A percentile compares a stretch with the other conserved stretches of the same genome.
These are phyloP conservation scores for Miltochrista miniata DNA, from an alignment of 2,888 invertebrate species.

Conservation along the genomic window DNA sequence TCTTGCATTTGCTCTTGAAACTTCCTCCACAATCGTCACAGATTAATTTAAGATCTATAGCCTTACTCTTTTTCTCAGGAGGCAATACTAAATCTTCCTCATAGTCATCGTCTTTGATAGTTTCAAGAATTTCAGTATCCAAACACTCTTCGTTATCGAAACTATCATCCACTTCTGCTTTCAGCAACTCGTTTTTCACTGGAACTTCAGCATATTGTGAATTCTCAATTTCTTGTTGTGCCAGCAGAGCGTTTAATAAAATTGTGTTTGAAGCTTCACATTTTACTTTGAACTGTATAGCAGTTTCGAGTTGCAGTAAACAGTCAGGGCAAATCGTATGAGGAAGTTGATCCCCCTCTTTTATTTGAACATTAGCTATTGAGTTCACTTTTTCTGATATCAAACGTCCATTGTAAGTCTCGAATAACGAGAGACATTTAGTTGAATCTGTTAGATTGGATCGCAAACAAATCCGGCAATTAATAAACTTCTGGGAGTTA, in stretches of 20 bases:
- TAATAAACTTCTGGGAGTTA: not conserved
- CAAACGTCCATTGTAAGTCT: slow-evolving; percentile 50
- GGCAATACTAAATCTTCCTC: not conserved
- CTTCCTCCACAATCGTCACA: slow-evolving; percentile 44
- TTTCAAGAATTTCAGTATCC: not conserved
- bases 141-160: not conserved
- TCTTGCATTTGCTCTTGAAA: slow-evolving; percentile 51
- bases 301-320: slow-evolving; percentile 58
- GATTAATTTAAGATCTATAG: slow-evolving; percentile 25
- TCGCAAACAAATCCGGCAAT: slow-evolving; percentile 63
- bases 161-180: slow-evolving; percentile 1
- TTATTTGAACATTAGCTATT: slow-evolving; percentile 58
- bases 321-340: slow-evolving; percentile 62
- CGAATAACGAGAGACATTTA: slow-evolving; percentile 57
- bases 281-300: slow-evolving; percentile 60
- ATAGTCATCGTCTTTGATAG: not conserved
- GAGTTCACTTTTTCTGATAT: slow-evolving; percentile 59
- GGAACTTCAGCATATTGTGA: not conserved
- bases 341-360: slow-evolving; percentile 60
- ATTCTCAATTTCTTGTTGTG: not conserved
- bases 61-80: slow-evolving; percentile 10
- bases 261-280: slow-evolving; percentile 59
- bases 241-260: slow-evolving; percentile 26
- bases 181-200: slow-evolving; percentile 6
- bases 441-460: slow-evolving; percentile 31